Conservation (phyloP, 2,888 invertebrate species). For the Noctuana brunneofusca region DNA sequence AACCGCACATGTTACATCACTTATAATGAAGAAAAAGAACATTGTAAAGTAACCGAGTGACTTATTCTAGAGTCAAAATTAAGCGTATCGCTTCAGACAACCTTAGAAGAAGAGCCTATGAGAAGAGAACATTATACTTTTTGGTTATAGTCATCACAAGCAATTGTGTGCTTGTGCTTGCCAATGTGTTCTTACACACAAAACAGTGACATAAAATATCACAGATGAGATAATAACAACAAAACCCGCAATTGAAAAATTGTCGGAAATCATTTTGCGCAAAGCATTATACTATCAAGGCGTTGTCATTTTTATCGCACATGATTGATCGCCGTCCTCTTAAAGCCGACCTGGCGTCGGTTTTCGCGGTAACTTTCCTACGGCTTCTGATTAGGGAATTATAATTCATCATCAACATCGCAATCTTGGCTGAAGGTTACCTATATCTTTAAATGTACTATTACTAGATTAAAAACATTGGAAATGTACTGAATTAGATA, state of each 20-base stretch:
- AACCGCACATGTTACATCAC: too few relatives aligned
- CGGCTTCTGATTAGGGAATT: conserved; percentile 7
- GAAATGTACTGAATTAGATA: not conserved
- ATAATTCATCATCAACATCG: not conserved
- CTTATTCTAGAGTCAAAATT: too few relatives aligned
- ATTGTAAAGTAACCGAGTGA: too few relatives aligned
- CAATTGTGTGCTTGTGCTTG: not conserved
- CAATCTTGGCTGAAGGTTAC: conserved; percentile 2
- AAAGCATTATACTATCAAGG: not conserved
- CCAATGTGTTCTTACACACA: too few relatives aligned
- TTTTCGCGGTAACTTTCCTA: conserved; percentile 1
- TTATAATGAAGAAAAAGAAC: too few relatives aligned
- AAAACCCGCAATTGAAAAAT: not conserved
- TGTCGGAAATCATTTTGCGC: conserved; percentile 3
- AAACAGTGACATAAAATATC: not conserved
- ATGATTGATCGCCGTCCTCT: conserved; percentile 1
- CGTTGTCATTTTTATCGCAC: not conserved
- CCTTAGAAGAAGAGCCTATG: too few relatives aligned
- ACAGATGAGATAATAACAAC: not conserved
- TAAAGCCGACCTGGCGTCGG: conserved; percentile 3
- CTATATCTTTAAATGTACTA: not conserved
- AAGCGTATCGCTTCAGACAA: too few relatives aligned
- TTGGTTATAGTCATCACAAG: not conserved
- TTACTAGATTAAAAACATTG: not conserved
- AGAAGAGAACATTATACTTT: too few relatives aligned